These are phyloP conservation scores for Cyprinodon diabolis DNA, from an alignment of 2,797 vertebrate genomes.

Conservation along the genomic window DNA sequence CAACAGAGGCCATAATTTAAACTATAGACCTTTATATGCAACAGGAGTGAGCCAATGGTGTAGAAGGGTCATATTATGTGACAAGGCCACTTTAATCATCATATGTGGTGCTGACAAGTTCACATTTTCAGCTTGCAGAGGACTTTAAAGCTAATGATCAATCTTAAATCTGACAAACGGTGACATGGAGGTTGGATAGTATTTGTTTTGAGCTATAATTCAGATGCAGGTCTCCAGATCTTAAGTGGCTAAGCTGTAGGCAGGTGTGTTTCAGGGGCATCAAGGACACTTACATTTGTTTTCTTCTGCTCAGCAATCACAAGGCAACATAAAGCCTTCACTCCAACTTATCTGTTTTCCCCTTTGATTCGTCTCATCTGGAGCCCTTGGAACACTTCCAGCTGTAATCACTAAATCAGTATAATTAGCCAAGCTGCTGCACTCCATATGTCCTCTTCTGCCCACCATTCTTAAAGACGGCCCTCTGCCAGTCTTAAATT, in stretches of 20 bases:
- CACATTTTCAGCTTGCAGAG: constrained; percentile 44
- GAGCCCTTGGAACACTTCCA: constrained; percentile 62
- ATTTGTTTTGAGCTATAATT: constrained; percentile 29
- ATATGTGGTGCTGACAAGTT: constrained; percentile 49
- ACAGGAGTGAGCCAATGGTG: too few relatives aligned
- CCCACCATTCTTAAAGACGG: constrained; percentile 18
- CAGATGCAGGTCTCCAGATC: constrained; percentile 42
- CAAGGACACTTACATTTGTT: constrained; percentile 71
- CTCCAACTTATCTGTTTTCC: constrained; percentile 57
- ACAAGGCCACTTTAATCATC: constrained; percentile 42
- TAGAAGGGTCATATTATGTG: too few relatives aligned
- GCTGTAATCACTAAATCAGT: constrained; percentile 75
- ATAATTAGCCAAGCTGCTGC: constrained; percentile 69
- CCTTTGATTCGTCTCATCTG: constrained; percentile 72
- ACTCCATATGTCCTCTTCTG: constrained; percentile 40
- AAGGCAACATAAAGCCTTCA: constrained; percentile 34
- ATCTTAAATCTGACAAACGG: constrained; percentile 27
- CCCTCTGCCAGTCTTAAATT: constrained; percentile 32
- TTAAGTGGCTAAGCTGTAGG: constrained; percentile 30
- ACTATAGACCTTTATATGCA: too few relatives aligned
- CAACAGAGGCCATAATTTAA: too few relatives aligned
- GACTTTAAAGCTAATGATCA: constrained; percentile 34
- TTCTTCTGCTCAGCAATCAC: constrained; percentile 32
- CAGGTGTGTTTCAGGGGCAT: constrained; percentile 58
- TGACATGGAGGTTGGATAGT: constrained; percentile 2